phyloP scores from a whole-genome alignment of 2,888 invertebrate genomes.

The Drosophila macrothrix region DNA sequence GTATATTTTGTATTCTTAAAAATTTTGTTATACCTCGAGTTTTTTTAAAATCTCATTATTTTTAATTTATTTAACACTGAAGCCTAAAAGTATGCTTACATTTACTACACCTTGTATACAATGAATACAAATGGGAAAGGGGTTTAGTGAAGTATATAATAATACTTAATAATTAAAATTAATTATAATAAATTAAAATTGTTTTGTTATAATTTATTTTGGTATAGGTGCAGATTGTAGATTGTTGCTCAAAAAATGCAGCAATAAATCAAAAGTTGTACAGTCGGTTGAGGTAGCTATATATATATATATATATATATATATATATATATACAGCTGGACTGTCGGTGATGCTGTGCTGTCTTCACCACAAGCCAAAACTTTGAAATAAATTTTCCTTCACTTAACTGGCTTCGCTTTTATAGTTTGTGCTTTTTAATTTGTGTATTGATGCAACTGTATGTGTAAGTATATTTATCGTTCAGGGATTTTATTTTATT shows the following conservation, averaged over 20 bases:
- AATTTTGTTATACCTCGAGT: background rate
- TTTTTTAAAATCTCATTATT: background rate
- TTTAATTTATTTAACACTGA: background rate
- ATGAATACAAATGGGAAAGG: background rate
- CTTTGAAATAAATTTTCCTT: conserved; percentile 57
- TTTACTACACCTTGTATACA: background rate
- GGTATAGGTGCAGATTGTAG: conserved; percentile 39
- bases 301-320: background rate
- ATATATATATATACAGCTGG: conserved; percentile 15
- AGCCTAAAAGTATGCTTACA: conserved; percentile 29
- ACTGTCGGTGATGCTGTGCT: conserved; percentile 16
- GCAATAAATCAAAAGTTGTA: conserved; percentile 69
- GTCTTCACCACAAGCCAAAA: conserved; percentile 33
- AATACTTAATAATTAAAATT: too few species aligned
- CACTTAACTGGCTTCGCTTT: conserved; percentile 32
- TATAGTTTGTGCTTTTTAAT: conserved; percentile 13
- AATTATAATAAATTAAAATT: too few species aligned
- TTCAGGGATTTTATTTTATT: conserved; percentile 60
- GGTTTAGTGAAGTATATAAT: background rate
- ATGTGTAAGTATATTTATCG: conserved; percentile 45
- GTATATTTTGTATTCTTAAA: background rate
- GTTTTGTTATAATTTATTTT: conserved; percentile 60
- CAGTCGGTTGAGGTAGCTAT: conserved; percentile 29
- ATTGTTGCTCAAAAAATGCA: conserved; percentile 41
- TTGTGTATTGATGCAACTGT: conserved; percentile 9